These are phyloP conservation scores for Alectoris magna DNA, from an alignment of 2,797 vertebrate species.

Conservation along the genomic window DNA sequence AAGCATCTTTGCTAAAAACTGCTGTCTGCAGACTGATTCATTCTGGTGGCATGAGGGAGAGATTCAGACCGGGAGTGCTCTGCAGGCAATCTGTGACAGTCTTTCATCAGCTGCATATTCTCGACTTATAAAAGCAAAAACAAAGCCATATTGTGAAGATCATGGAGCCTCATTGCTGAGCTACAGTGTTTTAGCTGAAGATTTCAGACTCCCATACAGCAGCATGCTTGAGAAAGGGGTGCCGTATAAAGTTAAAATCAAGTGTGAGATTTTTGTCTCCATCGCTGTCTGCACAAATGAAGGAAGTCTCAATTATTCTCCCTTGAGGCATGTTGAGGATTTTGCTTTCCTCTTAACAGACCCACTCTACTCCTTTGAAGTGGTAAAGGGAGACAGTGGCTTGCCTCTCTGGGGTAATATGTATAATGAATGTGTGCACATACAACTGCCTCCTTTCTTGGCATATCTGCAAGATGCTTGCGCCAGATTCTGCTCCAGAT, in stretches of 20 bases:
- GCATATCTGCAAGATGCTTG: neutral
- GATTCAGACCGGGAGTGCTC: slow-evolving; percentile 37
- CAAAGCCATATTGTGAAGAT: slow-evolving; percentile 50
- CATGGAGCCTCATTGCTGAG: slow-evolving; percentile 4
- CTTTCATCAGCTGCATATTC: slow-evolving; percentile 65
- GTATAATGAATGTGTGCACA: slow-evolving; percentile 19
- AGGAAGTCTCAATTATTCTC: slow-evolving; percentile 31
- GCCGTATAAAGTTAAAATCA: slow-evolving; percentile 15
- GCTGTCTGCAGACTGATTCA: slow-evolving; percentile 48
- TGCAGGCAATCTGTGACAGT: slow-evolving; percentile 57
- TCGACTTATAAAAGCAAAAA: slow-evolving; percentile 66
- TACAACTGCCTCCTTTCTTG: slow-evolving; percentile 24
- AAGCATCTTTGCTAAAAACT: slow-evolving; percentile 48
- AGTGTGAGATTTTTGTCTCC: slow-evolving; percentile 57
- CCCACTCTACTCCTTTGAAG: slow-evolving; percentile 45
- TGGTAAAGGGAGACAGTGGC: neutral
- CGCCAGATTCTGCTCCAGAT: neutral
- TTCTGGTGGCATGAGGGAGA: slow-evolving; percentile 51
- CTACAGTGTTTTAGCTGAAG: slow-evolving; percentile 34
- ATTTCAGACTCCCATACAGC: neutral
- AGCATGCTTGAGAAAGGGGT: neutral
- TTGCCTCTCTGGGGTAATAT: slow-evolving; percentile 16
- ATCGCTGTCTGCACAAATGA: slow-evolving; percentile 49
- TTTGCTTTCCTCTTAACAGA: slow-evolving; percentile 53
- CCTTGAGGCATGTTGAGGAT: slow-evolving; percentile 18